Percentiles rank a stretch among this genome's conserved stretches.
Evolutionary conservation across 2,113 vertebrate genomes (phyloP).

Genomic region (Urocitellus parryii): DNA sequence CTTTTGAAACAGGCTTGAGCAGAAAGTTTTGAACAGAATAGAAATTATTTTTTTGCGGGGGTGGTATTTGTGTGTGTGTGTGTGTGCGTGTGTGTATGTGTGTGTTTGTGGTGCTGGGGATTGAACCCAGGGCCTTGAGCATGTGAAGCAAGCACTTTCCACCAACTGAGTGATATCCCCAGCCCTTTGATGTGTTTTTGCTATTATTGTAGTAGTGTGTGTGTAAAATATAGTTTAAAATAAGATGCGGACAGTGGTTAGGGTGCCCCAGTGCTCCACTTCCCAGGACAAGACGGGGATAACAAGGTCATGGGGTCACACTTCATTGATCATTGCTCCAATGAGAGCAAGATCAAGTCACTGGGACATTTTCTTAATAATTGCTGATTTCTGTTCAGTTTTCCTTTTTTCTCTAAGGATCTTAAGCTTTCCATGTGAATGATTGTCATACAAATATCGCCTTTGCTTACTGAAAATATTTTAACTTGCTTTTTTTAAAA

Average conservation of each 20-base stretch:
- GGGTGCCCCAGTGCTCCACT: background rate
- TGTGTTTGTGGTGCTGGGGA: too few relatives aligned
- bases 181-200: background rate
- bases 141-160: too few relatives aligned
- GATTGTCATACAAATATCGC: background rate
- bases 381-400: background rate
- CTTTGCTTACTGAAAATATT: conserved; percentile 20
- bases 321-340: background rate
- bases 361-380: background rate
- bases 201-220: background rate
- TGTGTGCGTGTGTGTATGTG: too few relatives aligned
- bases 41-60: too few relatives aligned
- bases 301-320: background rate
- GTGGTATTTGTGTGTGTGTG: too few relatives aligned
- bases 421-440: background rate
- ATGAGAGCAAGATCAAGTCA: background rate
- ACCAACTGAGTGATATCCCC: too few relatives aligned
- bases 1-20: background rate
- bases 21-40: background rate
- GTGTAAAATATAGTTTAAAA: background rate
- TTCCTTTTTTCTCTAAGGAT: background rate
- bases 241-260: background rate
- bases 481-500: conserved; percentile 69
- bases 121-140: too few relatives aligned
- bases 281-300: background rate